Evolutionary conservation across 1,140 invertebrate species (phyloP).

Genomic region (Pararge aegeria): DNA sequence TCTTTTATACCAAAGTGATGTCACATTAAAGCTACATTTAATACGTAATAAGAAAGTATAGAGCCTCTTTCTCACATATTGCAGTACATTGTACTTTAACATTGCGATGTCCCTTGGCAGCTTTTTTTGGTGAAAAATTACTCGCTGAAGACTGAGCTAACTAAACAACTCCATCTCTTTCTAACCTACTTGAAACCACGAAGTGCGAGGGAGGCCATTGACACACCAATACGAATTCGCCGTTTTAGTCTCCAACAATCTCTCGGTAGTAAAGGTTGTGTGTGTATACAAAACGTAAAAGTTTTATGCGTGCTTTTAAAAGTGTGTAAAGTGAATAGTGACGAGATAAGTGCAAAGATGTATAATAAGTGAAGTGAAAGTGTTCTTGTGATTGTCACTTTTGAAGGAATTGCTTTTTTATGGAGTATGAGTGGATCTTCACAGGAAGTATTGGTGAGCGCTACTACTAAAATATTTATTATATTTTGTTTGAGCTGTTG

Average conservation of each 20-base stretch:
- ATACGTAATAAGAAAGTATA: conserved; percentile 23
- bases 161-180: conserved; percentile 22
- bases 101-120: conserved; percentile 26
- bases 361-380: conserved; percentile 22
- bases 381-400: conserved; percentile 20
- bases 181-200: background rate
- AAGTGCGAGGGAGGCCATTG: conserved; percentile 11
- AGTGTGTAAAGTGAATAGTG: conserved; percentile 18
- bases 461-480: background rate
- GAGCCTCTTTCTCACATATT: conserved; percentile 16
- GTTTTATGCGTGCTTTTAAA: conserved; percentile 21
- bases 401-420: conserved; percentile 25
- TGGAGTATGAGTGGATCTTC: conserved; percentile 14
- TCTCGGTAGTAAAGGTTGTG: conserved; percentile 18
- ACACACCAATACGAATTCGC: conserved; percentile 3
- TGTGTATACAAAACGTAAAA: conserved; percentile 6
- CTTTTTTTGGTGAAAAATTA: conserved; percentile 34
- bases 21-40: conserved; percentile 19
- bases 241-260: conserved; percentile 19
- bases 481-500: background rate
- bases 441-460: conserved; percentile 18
- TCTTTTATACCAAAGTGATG: conserved; percentile 21
- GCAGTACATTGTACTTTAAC: conserved; percentile 22
- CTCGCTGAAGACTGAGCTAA: conserved; percentile 16
- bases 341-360: conserved; percentile 19